Evolutionary conservation across 53 echinoderm and acorn worm genomes (phyloP), one percentile per base, ranked within the genome.

Genomic region (Antedon mediterranea): DNA sequence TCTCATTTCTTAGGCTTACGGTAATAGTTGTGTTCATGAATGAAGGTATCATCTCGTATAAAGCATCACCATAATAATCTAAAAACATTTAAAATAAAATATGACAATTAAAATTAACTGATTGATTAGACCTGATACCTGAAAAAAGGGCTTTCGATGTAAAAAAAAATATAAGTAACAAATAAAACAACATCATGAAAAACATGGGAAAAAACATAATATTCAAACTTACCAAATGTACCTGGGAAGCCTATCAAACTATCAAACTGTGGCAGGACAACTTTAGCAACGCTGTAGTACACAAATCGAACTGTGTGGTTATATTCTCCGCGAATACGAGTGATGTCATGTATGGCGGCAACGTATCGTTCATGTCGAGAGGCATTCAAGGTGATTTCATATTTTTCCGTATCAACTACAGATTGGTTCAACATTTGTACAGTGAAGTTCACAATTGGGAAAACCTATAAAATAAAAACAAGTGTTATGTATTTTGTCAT

Each of bases 1-100:
- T 84, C 71, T 88, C 88, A 57, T 88, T 81, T 30, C 88, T 72
- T 29, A 88, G 57, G 78, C 76, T 77, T n/a, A 88, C 31, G 57
- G 31, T 28, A 8, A 81, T 84, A 81, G 80, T 76, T 31, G 80
- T 75, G 72, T 88, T 88, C 81, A 84, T 84, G 73, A 73, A 84
- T 31, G 28, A 43, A 26, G 30, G 72, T 26, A 43, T 30, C 14
- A 44, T 78, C 0, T 30, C 71, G 78, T 70, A 88, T 30, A 84
- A 84, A 6, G 28, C 34, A 26, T 88, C 88, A 31, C 82, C 84
- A 42, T 80, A 88, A 84, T 77, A 72, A 43, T 73, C 88, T 88
- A 30, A 0, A 43, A 28, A 34, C 72, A 31, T 33, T 31, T 76
- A 34, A 41, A 13, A 76, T 34, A 76, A 29, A 26, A 76, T 32